phyloP scores from a whole-genome alignment of 2,113 vertebrate species.

The Archocentrus centrarchus region DNA sequence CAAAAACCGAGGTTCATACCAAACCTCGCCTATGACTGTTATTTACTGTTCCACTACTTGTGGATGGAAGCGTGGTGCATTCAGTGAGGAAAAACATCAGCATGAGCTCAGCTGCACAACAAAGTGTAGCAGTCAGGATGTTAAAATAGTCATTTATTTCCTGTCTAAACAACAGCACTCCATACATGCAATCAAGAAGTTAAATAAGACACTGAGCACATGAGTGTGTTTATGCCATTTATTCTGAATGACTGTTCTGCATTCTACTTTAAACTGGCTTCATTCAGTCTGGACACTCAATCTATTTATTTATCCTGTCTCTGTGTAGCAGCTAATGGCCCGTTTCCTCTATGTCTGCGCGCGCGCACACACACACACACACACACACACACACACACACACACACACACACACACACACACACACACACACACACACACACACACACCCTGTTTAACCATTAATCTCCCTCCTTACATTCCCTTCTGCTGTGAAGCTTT shows the following conservation, averaged over 20 bases:
- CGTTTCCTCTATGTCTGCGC: conserved; percentile 32
- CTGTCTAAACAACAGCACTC: neutral
- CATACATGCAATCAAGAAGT: neutral
- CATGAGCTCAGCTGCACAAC: too few species aligned
- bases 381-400: neutral
- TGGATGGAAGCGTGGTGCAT: neutral
- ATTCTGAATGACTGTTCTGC: neutral
- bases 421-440: conserved; percentile 7
- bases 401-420: too few species aligned
- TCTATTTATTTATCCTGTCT: conserved; percentile 28
- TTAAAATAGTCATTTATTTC: neutral
- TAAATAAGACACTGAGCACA: neutral
- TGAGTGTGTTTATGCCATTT: neutral
- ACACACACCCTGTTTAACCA: conserved; percentile 67
- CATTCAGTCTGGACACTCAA: conserved; percentile 3
- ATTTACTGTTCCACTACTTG: neutral
- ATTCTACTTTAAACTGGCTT: neutral
- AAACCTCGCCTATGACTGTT: neutral
- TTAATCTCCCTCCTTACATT: conserved; percentile 44
- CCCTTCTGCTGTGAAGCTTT: conserved; percentile 21
- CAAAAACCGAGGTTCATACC: neutral
- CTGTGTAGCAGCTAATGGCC: conserved; percentile 50
- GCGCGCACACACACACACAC: conserved; percentile 45
- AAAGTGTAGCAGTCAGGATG: neutral
- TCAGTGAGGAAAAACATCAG: neutral